Evolutionary conservation across 2,113 vertebrate genomes (phyloP).

Genomic region (Corydoras maculifer): DNA sequence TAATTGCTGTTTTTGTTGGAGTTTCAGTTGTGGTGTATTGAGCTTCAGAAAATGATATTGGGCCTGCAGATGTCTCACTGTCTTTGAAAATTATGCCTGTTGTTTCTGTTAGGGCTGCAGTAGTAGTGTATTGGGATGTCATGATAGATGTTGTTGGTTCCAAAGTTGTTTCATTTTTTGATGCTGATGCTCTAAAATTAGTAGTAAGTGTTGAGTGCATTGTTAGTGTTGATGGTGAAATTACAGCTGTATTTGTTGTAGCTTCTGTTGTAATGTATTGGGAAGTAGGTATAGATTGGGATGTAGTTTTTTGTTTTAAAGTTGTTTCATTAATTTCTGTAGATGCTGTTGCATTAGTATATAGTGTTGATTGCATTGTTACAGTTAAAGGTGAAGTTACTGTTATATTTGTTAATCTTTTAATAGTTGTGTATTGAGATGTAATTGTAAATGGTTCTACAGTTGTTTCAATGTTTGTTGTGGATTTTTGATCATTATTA

Average conservation of each 20-base stretch:
- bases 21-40: too few species aligned
- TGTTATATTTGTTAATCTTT: neutral
- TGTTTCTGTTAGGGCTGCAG: neutral
- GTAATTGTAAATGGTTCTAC: neutral
- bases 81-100: neutral
- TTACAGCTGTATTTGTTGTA: too few species aligned
- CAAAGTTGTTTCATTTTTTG: too few species aligned
- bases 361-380: neutral
- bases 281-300: neutral
- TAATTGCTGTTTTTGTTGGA: too few species aligned
- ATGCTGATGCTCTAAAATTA: too few species aligned
- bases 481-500: neutral
- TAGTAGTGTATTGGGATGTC: neutral
- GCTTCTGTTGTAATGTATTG: neutral
- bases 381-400: neutral
- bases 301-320: neutral
- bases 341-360: neutral
- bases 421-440: neutral
- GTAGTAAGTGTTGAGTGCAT: too few species aligned
- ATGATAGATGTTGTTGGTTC: too few species aligned
- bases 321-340: neutral
- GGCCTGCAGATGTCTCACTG: neutral
- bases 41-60: neutral
- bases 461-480: neutral
- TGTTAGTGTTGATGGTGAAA: too few species aligned